These are phyloP conservation scores for Actinia tenebrosa DNA, from an alignment of 64 coral and sea anemone genomes.

Conservation along the genomic window DNA sequence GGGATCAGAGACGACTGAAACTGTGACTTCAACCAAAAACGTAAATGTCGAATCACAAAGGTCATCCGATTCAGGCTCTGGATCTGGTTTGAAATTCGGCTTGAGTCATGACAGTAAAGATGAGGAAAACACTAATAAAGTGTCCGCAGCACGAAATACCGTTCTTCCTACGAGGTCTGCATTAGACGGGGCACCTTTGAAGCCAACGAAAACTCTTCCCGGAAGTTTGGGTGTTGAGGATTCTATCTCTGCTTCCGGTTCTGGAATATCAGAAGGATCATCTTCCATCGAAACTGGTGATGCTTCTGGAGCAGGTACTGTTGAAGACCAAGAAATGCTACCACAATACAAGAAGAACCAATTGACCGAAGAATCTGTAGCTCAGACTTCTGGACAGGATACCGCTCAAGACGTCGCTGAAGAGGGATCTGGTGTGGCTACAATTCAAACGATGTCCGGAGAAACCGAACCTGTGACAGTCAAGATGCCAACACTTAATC, in stretches of 20 bases:
- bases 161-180: neutral
- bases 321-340: constrained; percentile 5
- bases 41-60: constrained; percentile 30
- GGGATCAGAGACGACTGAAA: constrained; percentile 36
- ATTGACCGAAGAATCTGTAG: constrained; percentile 5
- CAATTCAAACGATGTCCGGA: neutral
- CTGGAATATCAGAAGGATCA: constrained; percentile 32
- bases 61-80: neutral
- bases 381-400: neutral
- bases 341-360: constrained; percentile 7
- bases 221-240: constrained; percentile 67
- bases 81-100: neutral
- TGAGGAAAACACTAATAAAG: neutral
- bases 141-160: neutral
- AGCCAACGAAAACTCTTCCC: constrained; percentile 34
- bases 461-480: neutral
- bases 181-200: neutral
- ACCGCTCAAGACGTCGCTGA: neutral
- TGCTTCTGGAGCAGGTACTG: neutral
- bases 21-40: constrained; percentile 5
- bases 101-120: neutral
- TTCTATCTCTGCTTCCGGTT: constrained; percentile 69
- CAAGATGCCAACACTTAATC: constrained; percentile 5
- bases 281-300: neutral
- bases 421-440: neutral